Percentiles rank a stretch among this genome's conserved stretches.
Conservation (phyloP, 2,888 invertebrate species). For the Crioceris asparagi region DNA sequence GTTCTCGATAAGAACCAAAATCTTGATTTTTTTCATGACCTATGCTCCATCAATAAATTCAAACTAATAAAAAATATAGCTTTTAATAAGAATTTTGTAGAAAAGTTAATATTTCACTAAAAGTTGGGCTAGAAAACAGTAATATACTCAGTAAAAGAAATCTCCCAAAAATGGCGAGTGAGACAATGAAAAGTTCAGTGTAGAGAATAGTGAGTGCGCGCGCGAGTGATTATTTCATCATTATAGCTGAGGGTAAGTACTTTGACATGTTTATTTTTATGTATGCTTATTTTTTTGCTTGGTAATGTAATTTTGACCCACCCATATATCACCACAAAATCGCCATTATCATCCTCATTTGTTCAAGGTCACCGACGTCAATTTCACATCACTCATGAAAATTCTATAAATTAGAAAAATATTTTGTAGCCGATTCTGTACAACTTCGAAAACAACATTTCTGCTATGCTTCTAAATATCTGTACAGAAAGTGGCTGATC, state of each 20-base stretch:
- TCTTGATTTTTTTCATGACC: constrained; percentile 33
- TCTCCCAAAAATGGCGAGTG: constrained; percentile 20
- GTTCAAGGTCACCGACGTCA: constrained; percentile 35
- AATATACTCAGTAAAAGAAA: constrained; percentile 15
- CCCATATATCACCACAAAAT: constrained; percentile 25
- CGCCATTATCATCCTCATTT: constrained; percentile 26
- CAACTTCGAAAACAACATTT: constrained; percentile 10
- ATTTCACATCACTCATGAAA: constrained; percentile 13
- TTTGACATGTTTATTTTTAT: constrained; percentile 15
- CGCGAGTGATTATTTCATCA: constrained; percentile 16
- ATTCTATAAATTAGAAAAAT: constrained; percentile 11
- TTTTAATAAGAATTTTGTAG: constrained; percentile 11
- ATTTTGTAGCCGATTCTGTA: constrained; percentile 2
- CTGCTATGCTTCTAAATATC: constrained; percentile 3
- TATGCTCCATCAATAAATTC: constrained; percentile 34
- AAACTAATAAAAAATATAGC: constrained; percentile 23
- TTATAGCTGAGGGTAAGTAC: constrained; percentile 28
- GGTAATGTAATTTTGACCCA: constrained; percentile 26
- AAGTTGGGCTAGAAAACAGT: constrained; percentile 16
- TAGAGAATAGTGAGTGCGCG: constrained; percentile 16
- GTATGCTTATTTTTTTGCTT: constrained; percentile 13
- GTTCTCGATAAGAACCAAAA: constrained; percentile 29
- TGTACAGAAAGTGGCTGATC: constrained; percentile 13
- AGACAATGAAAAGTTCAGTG: constrained; percentile 15
- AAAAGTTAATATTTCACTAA: constrained; percentile 18